Base-by-base conservation (phyloP, 2,797 vertebrate species). In the Gymnothorax reevesii region DNA sequence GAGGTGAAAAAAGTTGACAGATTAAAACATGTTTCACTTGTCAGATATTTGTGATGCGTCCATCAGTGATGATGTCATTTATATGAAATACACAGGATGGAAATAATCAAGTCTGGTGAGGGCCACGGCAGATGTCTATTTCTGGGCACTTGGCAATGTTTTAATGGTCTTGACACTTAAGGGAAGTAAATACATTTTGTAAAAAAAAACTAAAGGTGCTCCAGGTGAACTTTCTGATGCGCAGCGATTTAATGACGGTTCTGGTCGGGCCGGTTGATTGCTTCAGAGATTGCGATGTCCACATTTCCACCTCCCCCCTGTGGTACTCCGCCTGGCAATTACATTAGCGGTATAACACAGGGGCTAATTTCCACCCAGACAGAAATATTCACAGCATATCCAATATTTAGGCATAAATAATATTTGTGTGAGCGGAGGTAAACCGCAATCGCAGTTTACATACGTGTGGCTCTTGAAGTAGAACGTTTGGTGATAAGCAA, bases 51-150 rank as follows among this genome's bases (percentile, higher is more conserved):
- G 55, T 54, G 25, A 75, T 75, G 77, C 9, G 52, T 80, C 49
- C 33, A 77, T 77, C 52, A 77, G 52, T 77, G 73, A 49, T 77
- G 73, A 77, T 80, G 49, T 80, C 77, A 55, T 80, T 80, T 54
- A 80, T 54, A 80, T 80, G 77, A 80, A 52, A 55, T 80, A 80
- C n/a, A 49, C 52, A 55, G 49, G 22, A 17, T n/a, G 49, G 20
- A 54, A 54, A 7, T 80, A 80, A 80, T 80, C 77, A 49, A 80
- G 7, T n/a, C 8, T 80, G n/a, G 55, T 80, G 77, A 80, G n/a
- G 77, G 52, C 15, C 77, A 55, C n/a, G 55, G n/a, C 77, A 80
- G 77, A 80, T 80, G 77, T 49, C 15, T 8, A 20, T 7, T 80
- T 80, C 54, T 80, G 77, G 4, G 55, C 77, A 80, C 42, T 49